These are phyloP conservation scores for Gambusia yucatana DNA, from an alignment of 2,797 vertebrate genomes.

Conservation along the genomic window DNA sequence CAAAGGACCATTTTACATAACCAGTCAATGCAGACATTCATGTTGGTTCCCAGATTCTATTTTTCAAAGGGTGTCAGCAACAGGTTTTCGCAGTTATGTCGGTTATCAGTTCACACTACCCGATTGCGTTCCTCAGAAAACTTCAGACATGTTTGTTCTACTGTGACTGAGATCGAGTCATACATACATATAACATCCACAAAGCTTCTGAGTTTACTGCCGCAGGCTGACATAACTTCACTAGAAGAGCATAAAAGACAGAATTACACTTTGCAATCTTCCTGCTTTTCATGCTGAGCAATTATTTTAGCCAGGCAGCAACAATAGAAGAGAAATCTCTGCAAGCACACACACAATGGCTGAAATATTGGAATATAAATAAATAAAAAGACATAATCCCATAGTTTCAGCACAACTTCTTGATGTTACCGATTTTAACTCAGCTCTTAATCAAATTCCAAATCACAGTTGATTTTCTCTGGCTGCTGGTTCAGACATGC, in stretches of 20 bases:
- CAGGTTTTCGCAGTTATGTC: neutral
- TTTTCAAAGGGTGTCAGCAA: neutral
- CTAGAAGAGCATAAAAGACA: neutral
- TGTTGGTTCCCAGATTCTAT: neutral
- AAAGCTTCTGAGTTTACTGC: neutral
- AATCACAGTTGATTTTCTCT: neutral
- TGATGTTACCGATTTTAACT: neutral
- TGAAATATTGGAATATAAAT: slow-evolving; percentile 1
- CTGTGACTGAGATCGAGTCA: neutral
- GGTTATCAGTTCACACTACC: neutral
- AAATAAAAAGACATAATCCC: neutral
- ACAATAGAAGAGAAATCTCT: neutral
- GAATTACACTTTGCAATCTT: neutral
- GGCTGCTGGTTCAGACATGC: neutral
- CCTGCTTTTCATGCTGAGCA: slow-evolving; percentile 11
- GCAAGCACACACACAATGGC: slow-evolving; percentile 7
- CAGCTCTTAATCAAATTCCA: neutral
- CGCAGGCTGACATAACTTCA: neutral
- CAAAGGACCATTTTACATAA: neutral
- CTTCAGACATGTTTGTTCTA: neutral
- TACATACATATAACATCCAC: neutral
- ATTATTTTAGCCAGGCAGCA: neutral
- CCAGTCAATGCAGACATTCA: neutral
- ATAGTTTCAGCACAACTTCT: neutral
- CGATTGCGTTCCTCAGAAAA: neutral